Percentiles rank a stretch among this genome's conserved stretches.
Conservation (phyloP, 2,113 vertebrate species). For the Podarcis cretensis region DNA sequence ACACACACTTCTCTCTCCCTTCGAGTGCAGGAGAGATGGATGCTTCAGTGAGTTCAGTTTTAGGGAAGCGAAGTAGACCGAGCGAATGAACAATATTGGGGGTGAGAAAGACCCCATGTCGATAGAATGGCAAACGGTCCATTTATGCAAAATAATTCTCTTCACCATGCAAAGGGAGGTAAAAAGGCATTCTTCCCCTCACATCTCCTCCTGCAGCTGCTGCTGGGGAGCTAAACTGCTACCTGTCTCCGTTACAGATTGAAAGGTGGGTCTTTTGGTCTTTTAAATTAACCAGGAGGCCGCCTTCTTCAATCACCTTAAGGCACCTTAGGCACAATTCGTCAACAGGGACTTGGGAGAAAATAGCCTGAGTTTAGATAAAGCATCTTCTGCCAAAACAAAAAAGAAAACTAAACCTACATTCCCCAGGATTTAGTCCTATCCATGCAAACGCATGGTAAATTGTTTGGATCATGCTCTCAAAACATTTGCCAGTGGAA, state of each 20-base stretch:
- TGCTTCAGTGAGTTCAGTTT: slow-evolving; percentile 42
- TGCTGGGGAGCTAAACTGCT: slow-evolving; percentile 5
- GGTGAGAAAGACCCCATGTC: neutral
- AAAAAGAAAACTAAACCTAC: neutral
- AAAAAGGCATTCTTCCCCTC: neutral
- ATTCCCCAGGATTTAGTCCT: neutral
- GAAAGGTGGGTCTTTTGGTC: neutral
- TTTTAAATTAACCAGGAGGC: neutral
- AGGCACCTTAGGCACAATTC: neutral
- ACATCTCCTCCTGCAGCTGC: neutral
- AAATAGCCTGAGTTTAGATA: neutral
- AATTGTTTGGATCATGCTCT: neutral
- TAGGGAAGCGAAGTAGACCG: slow-evolving; percentile 21
- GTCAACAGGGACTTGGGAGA: neutral
- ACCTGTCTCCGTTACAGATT: neutral
- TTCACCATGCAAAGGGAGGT: slow-evolving; percentile 14
- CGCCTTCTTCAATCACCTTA: neutral
- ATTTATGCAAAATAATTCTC: slow-evolving; percentile 37
- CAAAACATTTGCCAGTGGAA: neutral
- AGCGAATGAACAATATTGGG: neutral
- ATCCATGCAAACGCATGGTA: neutral
- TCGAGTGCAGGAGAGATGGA: slow-evolving; percentile 23
- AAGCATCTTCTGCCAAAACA: neutral
- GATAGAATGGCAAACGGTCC: slow-evolving; percentile 7
- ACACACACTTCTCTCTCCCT: neutral